Evolutionary conservation across 2,797 vertebrate species (phyloP).

Genomic region (Xiphophorus birchmanni): DNA sequence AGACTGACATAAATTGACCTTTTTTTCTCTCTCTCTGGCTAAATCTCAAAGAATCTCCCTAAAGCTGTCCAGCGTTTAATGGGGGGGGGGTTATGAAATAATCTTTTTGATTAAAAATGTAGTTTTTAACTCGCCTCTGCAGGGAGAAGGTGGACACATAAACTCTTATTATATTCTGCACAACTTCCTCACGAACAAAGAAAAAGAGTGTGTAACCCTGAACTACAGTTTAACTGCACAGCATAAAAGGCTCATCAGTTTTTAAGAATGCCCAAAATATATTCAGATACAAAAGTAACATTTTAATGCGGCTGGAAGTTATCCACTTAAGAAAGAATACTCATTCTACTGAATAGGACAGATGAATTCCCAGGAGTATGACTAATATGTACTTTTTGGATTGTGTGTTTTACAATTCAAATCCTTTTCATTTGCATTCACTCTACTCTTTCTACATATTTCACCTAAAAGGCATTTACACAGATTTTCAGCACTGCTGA

Average conservation of each 20-base stretch:
- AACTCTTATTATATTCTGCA: constrained; percentile 71
- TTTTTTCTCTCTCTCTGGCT: constrained; percentile 32
- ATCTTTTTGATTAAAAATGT: constrained; percentile 75
- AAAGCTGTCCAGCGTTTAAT: constrained; percentile 50
- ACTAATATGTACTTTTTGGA: background rate
- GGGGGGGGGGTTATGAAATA: constrained; percentile 45
- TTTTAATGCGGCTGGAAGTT: constrained; percentile 14
- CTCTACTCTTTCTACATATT: background rate
- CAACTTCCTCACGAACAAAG: constrained; percentile 71
- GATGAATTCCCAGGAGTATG: constrained; percentile 17
- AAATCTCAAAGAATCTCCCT: constrained; percentile 54
- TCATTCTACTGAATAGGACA: constrained; percentile 15
- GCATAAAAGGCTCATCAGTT: constrained; percentile 40
- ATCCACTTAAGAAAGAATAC: constrained; percentile 19
- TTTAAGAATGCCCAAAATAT: constrained; percentile 52
- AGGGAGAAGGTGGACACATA: constrained; percentile 69
- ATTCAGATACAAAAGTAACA: constrained; percentile 11
- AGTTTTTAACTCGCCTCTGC: constrained; percentile 55
- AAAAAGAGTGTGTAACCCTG: constrained; percentile 49
- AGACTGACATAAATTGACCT: constrained; percentile 59
- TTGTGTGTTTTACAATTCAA: background rate
- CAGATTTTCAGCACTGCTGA: constrained; percentile 16
- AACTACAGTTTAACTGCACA: constrained; percentile 50
- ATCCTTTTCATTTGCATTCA: background rate
- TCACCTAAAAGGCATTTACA: constrained; percentile 6